A percentile compares a stretch with the other conserved stretches of the same genome.
Conservation (phyloP, 2,797 vertebrate genomes). For the Echeneis naucrates region DNA sequence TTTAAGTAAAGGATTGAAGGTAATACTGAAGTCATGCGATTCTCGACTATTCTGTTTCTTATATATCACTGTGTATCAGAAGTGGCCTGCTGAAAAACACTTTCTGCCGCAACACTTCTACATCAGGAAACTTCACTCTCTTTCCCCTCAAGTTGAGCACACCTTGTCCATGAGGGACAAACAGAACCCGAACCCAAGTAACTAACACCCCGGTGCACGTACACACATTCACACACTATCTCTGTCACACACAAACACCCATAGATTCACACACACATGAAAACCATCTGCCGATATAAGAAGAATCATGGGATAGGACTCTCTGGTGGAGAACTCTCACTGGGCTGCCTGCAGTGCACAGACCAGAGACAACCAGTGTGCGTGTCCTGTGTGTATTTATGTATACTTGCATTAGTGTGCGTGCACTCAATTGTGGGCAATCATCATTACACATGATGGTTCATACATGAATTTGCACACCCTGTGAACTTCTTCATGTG, state of each 20-base stretch:
- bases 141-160: constrained; percentile 57
- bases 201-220: constrained; percentile 25
- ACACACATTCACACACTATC: constrained; percentile 10
- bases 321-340: constrained; percentile 64
- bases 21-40: too few species aligned
- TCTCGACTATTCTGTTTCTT: too few species aligned
- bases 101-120: constrained; percentile 27
- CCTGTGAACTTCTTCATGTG: constrained; percentile 36
- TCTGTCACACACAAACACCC: constrained; percentile 16
- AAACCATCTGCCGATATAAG: constrained; percentile 63
- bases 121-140: constrained; percentile 49
- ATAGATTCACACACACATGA: constrained; percentile 34
- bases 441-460: constrained; percentile 70
- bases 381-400: background rate
- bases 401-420: constrained; percentile 5
- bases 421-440: constrained; percentile 36
- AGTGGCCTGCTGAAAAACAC: background rate
- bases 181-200: constrained; percentile 55
- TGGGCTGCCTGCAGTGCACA: constrained; percentile 75
- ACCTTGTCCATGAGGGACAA: constrained; percentile 54
- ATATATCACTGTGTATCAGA: too few species aligned
- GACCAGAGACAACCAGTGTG: constrained; percentile 45
- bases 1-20: too few species aligned
- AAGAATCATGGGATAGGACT: constrained; percentile 59
- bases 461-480: constrained; percentile 64